Base-by-base conservation (phyloP, 2,888 invertebrate genomes). In the Malacosoma neustria region DNA sequence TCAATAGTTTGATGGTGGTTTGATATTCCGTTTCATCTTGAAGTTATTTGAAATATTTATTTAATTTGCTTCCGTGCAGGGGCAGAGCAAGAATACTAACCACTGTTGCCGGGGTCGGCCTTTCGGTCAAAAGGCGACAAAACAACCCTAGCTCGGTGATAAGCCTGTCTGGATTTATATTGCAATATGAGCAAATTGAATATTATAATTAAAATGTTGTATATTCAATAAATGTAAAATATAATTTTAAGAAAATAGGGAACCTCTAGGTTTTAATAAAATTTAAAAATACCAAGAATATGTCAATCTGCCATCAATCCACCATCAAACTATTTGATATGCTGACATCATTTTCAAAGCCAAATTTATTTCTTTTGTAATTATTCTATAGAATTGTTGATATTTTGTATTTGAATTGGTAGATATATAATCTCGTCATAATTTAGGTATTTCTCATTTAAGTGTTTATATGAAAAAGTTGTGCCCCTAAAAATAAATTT, bases 1-100 rank as follows among this genome's bases (percentile, higher is more conserved):
- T 22, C 22, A 22, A 36, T 41, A 43, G 43, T 40, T 40, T 41
- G 43, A 35, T 34, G 43, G 40, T 42, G 39, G 35, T 36, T 37
- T 37, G 32, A 37, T 22, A 15, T n/a, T n/a, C 34, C 29, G 13
- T 12, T 3, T n/a, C 12, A 34, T n/a, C 3, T 29, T 13, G 4
- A 9, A 13, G 11, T n/a, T 31, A 12, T 31, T 11, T 34, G 14
- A 14, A 33, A 29, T 22, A 31, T 22, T 36, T 35, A 38, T 34
- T 35, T 14, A 32, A n/a, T n/a, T n/a, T n/a, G n/a, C n/a, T n/a
- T n/a, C n/a, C n/a, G n/a, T n/a, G n/a, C n/a, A n/a, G n/a, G n/a
- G n/a, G n/a, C n/a, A n/a, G n/a, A n/a, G n/a, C n/a, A n/a, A n/a
- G n/a, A n/a, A n/a, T n/a, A n/a, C n/a, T n/a, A n/a, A n/a, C n/a